Conservation (phyloP, 2,113 vertebrate genomes). For the Anas platyrhynchos region DNA sequence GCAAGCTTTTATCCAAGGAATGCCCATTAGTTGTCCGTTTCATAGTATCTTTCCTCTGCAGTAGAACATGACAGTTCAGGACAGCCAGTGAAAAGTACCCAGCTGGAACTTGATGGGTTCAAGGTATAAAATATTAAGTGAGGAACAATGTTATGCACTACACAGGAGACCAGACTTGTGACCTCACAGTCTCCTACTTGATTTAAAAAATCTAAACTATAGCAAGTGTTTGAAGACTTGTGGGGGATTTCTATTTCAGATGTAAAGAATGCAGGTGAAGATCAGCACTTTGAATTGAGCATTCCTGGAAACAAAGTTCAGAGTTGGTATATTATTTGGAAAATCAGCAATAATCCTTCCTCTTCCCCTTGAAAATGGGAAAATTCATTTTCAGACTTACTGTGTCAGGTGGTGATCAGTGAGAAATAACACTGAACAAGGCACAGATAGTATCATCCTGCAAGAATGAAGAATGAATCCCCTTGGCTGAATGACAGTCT, state of each 20-base stretch:
- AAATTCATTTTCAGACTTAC: background rate
- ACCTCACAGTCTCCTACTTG: background rate
- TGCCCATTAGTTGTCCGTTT: background rate
- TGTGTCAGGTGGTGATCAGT: background rate
- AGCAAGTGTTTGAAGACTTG: background rate
- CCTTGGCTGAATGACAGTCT: background rate
- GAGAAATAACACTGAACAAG: background rate
- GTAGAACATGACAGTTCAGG: background rate
- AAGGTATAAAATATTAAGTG: background rate
- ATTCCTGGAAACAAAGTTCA: background rate
- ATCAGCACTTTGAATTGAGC: background rate
- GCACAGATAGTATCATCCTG: background rate
- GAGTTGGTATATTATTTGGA: background rate
- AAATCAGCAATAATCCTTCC: background rate
- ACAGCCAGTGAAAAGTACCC: background rate
- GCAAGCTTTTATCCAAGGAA: background rate
- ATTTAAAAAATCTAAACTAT: background rate
- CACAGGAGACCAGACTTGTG: background rate
- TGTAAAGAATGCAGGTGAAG: background rate
- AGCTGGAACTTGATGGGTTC: background rate
- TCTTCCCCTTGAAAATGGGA: background rate
- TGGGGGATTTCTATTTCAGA: background rate
- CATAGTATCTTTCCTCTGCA: background rate
- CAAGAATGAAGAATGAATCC: conserved; percentile 4
- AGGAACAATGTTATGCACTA: background rate